phyloP scores from a whole-genome alignment of 2,797 vertebrate species.

The Potorous gilbertii region DNA sequence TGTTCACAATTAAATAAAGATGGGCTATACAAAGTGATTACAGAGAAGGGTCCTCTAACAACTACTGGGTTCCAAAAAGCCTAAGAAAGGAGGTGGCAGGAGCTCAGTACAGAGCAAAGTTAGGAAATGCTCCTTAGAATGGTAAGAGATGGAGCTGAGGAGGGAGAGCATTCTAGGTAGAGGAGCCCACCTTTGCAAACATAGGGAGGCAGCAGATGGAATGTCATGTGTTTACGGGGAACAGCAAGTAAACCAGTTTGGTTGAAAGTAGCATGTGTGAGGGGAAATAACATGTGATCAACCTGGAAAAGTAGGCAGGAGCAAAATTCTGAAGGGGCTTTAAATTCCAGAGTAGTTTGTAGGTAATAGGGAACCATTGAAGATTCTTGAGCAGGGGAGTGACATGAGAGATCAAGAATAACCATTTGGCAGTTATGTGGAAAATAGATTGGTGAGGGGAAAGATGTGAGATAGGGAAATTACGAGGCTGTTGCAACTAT shows the following conservation, averaged over 20 bases:
- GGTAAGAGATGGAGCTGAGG: not conserved
- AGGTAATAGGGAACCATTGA: not conserved
- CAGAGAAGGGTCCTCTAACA: not conserved
- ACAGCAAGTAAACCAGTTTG: not conserved
- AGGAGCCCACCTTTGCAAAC: not conserved
- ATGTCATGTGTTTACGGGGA: not conserved
- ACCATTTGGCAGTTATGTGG: not conserved
- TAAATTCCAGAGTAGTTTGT: not conserved
- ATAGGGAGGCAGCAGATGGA: not conserved
- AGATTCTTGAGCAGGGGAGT: not conserved
- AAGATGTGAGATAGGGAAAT: not conserved
- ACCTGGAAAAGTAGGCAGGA: not conserved
- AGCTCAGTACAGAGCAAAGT: not conserved
- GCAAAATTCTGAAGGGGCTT: not conserved
- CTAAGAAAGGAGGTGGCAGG: not conserved
- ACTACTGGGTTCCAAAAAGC: not conserved
- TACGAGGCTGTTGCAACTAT: not conserved
- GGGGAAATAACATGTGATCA: not conserved
- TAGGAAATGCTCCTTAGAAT: not conserved
- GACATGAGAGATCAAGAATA: not conserved
- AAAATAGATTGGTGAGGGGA: not conserved
- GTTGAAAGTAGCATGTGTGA: not conserved
- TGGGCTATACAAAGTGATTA: accelerated
- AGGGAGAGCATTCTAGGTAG: not conserved
- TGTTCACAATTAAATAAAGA: not conserved